These are phyloP conservation scores for Silurus meridionalis DNA, from an alignment of 2,113 vertebrate species.

Conservation along the genomic window DNA sequence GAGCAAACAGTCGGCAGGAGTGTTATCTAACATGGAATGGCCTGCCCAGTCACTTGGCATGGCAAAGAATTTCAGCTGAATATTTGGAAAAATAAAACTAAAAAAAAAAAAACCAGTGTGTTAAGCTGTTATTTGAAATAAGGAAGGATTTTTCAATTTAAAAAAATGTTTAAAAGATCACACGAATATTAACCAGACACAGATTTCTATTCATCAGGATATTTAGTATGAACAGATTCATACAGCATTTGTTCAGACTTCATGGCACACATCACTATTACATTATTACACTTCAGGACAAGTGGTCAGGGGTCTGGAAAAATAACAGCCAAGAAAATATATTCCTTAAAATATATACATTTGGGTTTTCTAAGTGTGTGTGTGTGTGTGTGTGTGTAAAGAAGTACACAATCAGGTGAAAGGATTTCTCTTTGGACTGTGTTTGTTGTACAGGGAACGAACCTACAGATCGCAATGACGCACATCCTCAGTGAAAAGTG, in stretches of 20 bases:
- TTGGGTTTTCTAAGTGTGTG: not conserved
- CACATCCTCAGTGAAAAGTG: not conserved
- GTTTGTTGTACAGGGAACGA: constrained; percentile 8
- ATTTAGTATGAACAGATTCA: constrained; percentile 16
- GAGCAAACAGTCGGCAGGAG: too few relatives aligned
- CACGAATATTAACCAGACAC: not conserved
- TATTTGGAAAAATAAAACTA: too few relatives aligned
- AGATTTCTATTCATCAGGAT: not conserved
- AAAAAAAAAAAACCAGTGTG: too few relatives aligned
- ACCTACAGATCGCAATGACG: not conserved
- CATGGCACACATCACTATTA: constrained; percentile 2
- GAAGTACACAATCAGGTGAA: not conserved
- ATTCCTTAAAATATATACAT: constrained; percentile 17
- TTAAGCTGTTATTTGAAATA: too few relatives aligned
- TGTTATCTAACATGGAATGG: too few relatives aligned
- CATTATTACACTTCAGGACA: constrained; percentile 6
- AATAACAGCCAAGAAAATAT: not conserved
- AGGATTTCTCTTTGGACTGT: not conserved
- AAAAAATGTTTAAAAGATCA: not conserved
- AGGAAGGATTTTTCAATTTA: too few relatives aligned
- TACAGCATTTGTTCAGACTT: constrained; percentile 22
- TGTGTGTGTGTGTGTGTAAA: not conserved
- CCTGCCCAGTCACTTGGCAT: too few relatives aligned
- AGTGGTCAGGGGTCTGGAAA: not conserved
- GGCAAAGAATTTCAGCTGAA: too few relatives aligned